Evolutionary conservation across 2,797 vertebrate species (phyloP).

Genomic region (Spondyliosoma cantharus): DNA sequence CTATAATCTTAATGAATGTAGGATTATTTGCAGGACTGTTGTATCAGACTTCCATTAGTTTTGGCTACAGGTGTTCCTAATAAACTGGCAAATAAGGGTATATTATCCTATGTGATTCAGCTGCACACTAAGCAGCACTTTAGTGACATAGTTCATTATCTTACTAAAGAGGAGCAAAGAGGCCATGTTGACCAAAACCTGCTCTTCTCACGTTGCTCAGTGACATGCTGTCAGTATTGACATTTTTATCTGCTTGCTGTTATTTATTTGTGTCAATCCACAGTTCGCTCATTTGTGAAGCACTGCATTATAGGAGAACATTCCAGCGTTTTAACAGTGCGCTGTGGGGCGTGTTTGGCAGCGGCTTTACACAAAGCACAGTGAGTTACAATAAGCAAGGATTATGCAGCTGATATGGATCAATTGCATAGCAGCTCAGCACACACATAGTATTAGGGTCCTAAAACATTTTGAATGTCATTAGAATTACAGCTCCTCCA

Average conservation of each 20-base stretch:
- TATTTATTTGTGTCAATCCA: conserved; percentile 38
- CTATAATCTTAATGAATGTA: background rate
- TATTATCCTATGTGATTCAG: background rate
- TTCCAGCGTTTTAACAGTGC: conserved; percentile 55
- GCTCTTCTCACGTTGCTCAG: conserved; percentile 5
- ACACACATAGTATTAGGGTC: background rate
- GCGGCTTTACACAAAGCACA: conserved; percentile 27
- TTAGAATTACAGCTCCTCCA: background rate
- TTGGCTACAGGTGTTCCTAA: background rate
- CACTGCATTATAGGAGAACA: conserved; percentile 49
- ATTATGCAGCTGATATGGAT: conserved; percentile 45
- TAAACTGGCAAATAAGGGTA: background rate
- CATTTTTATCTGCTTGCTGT: conserved; percentile 34
- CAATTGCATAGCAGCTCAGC: conserved; percentile 45
- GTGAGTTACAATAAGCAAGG: conserved; percentile 49
- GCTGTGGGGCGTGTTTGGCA: conserved; percentile 40
- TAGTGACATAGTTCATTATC: background rate
- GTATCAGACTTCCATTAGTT: background rate
- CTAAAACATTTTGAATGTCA: background rate
- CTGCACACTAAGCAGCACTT: conserved; percentile 1
- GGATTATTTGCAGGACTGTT: background rate
- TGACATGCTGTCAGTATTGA: conserved; percentile 4
- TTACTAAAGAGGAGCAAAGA: background rate
- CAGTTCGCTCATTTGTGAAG: conserved; percentile 40
- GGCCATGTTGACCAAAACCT: background rate